These are phyloP conservation scores for Thryonomys swinderianus DNA, from an alignment of 2,113 vertebrate species.

Conservation along the genomic window DNA sequence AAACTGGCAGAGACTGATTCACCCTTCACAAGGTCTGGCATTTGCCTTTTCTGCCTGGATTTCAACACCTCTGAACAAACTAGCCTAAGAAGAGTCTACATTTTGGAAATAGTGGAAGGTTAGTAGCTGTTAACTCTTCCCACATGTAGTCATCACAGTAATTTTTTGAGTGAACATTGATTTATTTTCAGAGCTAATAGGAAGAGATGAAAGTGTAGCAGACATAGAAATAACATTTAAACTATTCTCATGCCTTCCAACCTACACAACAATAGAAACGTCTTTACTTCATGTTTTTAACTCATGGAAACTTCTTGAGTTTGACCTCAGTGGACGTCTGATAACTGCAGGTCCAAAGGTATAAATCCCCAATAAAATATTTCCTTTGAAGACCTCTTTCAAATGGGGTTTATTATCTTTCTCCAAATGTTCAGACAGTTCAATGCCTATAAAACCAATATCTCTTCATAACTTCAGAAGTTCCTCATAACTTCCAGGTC, in stretches of 20 bases:
- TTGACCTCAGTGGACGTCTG: background rate
- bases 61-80: background rate
- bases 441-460: background rate
- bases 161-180: background rate
- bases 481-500: accelerated
- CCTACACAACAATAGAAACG: background rate
- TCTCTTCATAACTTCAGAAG: background rate
- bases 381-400: background rate
- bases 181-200: background rate
- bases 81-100: background rate
- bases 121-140: background rate
- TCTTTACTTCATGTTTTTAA: background rate
- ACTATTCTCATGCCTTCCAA: background rate
- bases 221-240: background rate
- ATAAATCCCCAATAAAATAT: background rate
- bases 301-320: background rate
- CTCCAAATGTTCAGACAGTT: background rate
- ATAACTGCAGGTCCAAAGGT: background rate
- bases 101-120: background rate
- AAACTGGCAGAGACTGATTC: background rate
- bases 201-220: background rate
- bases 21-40: background rate
- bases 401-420: background rate
- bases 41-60: background rate
- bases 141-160: background rate